Evolutionary conservation across 2,888 invertebrate genomes (phyloP).

Genomic region (Penaeus monodon): DNA sequence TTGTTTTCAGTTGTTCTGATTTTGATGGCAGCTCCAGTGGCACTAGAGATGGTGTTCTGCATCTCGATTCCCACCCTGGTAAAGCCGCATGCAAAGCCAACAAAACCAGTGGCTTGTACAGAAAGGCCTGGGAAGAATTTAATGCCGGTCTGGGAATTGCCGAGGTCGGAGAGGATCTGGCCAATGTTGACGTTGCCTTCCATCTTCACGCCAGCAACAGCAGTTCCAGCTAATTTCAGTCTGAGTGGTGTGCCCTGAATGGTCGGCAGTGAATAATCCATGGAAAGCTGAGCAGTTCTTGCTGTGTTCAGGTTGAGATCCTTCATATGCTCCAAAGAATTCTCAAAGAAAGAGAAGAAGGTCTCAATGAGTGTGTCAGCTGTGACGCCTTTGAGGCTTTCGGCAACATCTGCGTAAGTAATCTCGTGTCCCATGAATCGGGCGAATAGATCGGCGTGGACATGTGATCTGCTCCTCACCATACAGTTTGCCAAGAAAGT

Average conservation of each 20-base stretch:
- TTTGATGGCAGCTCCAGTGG: conserved; percentile 13
- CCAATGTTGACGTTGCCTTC: conserved; percentile 23
- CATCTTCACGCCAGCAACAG: conserved; percentile 44
- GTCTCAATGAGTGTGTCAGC: conserved; percentile 22
- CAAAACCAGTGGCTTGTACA: conserved; percentile 28
- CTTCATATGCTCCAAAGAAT: neutral
- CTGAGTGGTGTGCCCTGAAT: conserved; percentile 59
- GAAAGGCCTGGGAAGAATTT: conserved; percentile 33
- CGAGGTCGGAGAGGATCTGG: conserved; percentile 11
- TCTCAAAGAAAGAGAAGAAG: conserved; percentile 1
- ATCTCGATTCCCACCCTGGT: conserved; percentile 31
- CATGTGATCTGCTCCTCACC: neutral
- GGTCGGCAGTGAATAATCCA: conserved; percentile 50
- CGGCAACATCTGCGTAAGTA: conserved; percentile 31
- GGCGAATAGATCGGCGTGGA: conserved; percentile 41
- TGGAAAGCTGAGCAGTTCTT: conserved; percentile 23
- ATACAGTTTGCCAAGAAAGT: conserved; percentile 16
- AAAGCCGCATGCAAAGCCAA: conserved; percentile 35
- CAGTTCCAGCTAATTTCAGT: conserved; percentile 28
- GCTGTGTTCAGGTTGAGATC: conserved; percentile 30
- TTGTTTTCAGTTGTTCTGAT: conserved; percentile 6
- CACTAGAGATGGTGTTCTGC: conserved; percentile 26
- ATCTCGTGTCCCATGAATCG: conserved; percentile 62
- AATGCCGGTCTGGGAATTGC: neutral
- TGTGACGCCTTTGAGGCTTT: conserved; percentile 28